These are phyloP conservation scores for Opisthograptis luteolata DNA, from an alignment of 2,888 invertebrate genomes.

Conservation along the genomic window DNA sequence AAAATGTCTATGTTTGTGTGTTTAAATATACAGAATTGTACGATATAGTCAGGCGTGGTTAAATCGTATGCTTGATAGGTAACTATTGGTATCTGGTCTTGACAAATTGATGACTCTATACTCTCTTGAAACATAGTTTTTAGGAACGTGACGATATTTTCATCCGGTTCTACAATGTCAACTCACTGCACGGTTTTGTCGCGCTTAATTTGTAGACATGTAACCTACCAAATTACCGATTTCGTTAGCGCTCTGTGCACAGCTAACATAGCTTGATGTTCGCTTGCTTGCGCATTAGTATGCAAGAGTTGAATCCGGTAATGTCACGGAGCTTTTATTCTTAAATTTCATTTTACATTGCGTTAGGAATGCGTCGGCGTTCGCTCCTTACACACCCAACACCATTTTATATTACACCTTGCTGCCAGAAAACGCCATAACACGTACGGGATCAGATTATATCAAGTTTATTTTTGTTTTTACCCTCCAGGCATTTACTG, in stretches of 20 bases:
- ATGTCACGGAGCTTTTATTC: constrained; percentile 6
- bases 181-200: not conserved
- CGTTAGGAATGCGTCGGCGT: constrained; percentile 65
- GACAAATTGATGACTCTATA: too few relatives aligned
- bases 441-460: constrained; percentile 50
- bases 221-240: not conserved
- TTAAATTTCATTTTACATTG: constrained; percentile 11
- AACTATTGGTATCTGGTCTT: too few relatives aligned
- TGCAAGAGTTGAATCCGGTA: not conserved
- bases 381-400: constrained; percentile 36
- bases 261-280: not conserved
- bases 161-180: not conserved
- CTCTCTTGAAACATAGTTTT: too few relatives aligned
- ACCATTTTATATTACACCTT: constrained; percentile 63
- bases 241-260: not conserved
- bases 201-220: not conserved
- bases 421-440: constrained; percentile 53
- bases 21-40: too few relatives aligned
- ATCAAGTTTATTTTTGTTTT: constrained; percentile 44
- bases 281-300: not conserved
- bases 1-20: too few relatives aligned
- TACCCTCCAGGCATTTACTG: constrained; percentile 41
- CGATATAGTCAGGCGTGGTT: too few relatives aligned
- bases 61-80: too few relatives aligned
- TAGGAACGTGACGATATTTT: not conserved